These are phyloP conservation scores for Muscina levida DNA, from an alignment of 2,888 invertebrate genomes.

Conservation along the genomic window DNA sequence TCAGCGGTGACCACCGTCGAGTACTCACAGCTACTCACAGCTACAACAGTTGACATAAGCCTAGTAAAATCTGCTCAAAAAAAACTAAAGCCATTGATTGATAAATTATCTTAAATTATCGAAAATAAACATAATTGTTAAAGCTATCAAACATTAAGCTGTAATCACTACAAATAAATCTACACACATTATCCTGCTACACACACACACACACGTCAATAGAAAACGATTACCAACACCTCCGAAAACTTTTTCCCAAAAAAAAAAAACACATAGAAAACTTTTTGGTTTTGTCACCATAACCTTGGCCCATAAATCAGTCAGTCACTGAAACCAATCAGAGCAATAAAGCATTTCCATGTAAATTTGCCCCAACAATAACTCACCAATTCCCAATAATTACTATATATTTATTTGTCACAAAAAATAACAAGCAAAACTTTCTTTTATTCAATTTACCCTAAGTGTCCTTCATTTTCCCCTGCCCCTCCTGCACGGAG, in stretches of 20 bases:
- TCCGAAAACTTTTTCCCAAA: neutral
- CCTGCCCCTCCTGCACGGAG: neutral
- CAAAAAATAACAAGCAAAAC: slow-evolving; percentile 9
- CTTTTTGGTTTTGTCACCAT: slow-evolving; percentile 14
- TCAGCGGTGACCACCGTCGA: no score
- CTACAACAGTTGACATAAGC: no score
- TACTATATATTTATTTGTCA: slow-evolving; percentile 15
- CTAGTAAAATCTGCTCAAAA: no score
- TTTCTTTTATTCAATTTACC: neutral
- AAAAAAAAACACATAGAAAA: neutral
- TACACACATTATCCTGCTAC: no score
- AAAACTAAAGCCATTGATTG: no score
- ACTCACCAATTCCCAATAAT: neutral
- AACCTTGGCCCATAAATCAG: slow-evolving; percentile 2
- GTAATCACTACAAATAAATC: no score
- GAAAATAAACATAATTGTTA: no score
- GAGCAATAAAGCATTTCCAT: slow-evolving; percentile 19
- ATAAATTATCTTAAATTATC: no score
- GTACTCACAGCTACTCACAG: no score
- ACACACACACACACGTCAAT: no score
- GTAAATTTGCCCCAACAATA: neutral
- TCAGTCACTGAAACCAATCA: neutral
- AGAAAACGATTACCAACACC: no score
- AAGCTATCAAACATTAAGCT: no score
- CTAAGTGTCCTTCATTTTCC: slow-evolving; percentile 13